phyloP scores from a whole-genome alignment of 1,140 invertebrate genomes.

The Solenopsis invicta region DNA sequence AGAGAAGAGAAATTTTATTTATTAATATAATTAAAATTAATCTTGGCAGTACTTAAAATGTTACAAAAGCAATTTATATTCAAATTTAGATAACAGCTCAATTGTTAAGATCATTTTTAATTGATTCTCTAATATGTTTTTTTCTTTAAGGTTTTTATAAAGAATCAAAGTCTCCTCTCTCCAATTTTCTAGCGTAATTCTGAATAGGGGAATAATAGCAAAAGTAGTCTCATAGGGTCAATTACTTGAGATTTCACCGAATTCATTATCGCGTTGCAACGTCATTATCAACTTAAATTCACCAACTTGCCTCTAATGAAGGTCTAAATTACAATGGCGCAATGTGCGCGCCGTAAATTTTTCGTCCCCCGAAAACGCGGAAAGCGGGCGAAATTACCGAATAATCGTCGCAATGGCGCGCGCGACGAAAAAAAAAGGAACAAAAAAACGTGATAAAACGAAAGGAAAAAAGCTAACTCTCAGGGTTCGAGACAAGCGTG shows the following conservation, averaged over 20 bases:
- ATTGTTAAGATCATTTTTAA: background rate
- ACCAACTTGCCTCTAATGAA: conserved; percentile 38
- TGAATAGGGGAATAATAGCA: background rate
- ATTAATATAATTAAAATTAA: background rate
- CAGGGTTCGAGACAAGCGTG: conserved; percentile 61
- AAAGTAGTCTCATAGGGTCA: background rate
- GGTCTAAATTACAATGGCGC: conserved; percentile 29
- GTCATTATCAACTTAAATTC: conserved; percentile 52
- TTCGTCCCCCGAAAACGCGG: conserved; percentile 28
- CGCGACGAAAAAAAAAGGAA: background rate
- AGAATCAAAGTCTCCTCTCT: background rate
- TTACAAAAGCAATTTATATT: background rate
- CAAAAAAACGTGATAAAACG: conserved; percentile 7
- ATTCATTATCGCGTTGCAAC: conserved; percentile 38
- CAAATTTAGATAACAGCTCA: background rate
- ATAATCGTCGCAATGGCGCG: conserved; percentile 29
- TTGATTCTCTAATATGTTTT: background rate
- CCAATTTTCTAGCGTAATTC: background rate
- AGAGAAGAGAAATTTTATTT: background rate
- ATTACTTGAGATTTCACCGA: conserved; percentile 13
- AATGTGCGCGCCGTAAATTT: background rate
- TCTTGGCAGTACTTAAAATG: background rate
- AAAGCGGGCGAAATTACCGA: conserved; percentile 43
- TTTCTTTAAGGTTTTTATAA: background rate
- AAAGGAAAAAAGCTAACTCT: conserved; percentile 54